Evolutionary conservation across 1,140 invertebrate species (phyloP), one percentile per base, ranked within the genome.

Genomic region (Drosophila suzukii): DNA sequence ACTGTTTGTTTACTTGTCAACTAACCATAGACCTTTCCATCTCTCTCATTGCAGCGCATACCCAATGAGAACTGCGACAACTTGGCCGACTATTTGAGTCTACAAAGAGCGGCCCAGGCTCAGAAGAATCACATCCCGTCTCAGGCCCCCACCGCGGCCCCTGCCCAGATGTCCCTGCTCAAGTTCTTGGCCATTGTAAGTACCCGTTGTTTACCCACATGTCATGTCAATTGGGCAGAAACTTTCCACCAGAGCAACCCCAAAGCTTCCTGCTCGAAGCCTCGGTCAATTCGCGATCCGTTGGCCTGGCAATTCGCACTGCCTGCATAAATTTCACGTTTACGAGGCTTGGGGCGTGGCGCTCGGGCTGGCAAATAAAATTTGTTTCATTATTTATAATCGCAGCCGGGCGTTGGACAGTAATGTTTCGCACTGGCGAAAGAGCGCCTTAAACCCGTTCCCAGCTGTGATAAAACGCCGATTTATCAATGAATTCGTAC

Each of bases 141-240:
- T n/a, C 24, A 36, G 66, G 58, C 46, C 57, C 80, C 60, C 32
- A 46, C 54, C 30, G 77, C 93, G 59, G 58, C 46, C 57, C 80
- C 60, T 36, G 49, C 54, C 34, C 79, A 93, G 59, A 94, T 94
- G 93, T 94, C 94, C 13, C 84, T 95, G 68, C 92, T 95, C 36
- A 95, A 95, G 92, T 94, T 94, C 85, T 91, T 95, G 68, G 94
- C 94, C 58, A 93, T 95, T 93, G 94, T 95, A 93, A 94, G 94
- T 94, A 79, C 75, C 44, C 53, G 12, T 41, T 38, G 49, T 39
- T 58, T 43, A n/a, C 43, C 36, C 24, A 32, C 38, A n/a, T 11
- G 11, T 70, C 32, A 20, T 13, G 20, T 55, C 56, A 56, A 54
- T 50, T 58, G 61, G 57, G 34, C 55, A 46, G 38, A 75, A 75